Base-by-base conservation (phyloP, 1,140 invertebrate species). In the Penaeus japonicus region DNA sequence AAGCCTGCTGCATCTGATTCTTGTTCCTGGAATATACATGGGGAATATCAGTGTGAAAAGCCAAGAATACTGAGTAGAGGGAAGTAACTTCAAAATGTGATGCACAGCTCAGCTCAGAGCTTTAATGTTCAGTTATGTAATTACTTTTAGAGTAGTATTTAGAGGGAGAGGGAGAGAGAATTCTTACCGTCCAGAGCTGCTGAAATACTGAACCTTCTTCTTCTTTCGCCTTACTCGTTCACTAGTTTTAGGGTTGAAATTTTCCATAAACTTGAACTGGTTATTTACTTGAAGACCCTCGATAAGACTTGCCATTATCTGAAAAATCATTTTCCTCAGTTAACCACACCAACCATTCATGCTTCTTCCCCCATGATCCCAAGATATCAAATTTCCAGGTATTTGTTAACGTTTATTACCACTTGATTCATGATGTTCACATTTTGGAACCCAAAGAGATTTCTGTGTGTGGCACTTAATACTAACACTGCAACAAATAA, bases 141-240 rank as follows among this genome's bases (percentile, higher is more conserved):
- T n/a, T n/a, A n/a, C n/a, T n/a, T n/a, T n/a, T n/a, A n/a, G n/a
- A n/a, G n/a, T n/a, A n/a, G n/a, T n/a, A 47, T 12, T 47, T 4
- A 47, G 47, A 47, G 15, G 15, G 1, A 47, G 12, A 47, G 10
- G 10, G 15, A 47, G 5, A 7, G 15, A 47, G 15, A 47, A 47
- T 47, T 57, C 80, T 57, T 39, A 87, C 87, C 87, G 83, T 54
- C 65, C 80, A 2, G 65, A 73, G 53, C 80, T 78, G 80, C 39
- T 83, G 70, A 88, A 88, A 32, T 88, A 88, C 70, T 88, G 87
- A 18, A 88, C 87, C 22, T 88, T 88, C 55, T 88, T 88, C 70
- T 88, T 88, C 55, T 88, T 88, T 4, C 87, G 80, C n/a, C 81
- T 73, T 4, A 88, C 81, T 59, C 87, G 55, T 55, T 88, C 87